phyloP scores from a whole-genome alignment of 2,888 invertebrate genomes.

The Mythimna impura region DNA sequence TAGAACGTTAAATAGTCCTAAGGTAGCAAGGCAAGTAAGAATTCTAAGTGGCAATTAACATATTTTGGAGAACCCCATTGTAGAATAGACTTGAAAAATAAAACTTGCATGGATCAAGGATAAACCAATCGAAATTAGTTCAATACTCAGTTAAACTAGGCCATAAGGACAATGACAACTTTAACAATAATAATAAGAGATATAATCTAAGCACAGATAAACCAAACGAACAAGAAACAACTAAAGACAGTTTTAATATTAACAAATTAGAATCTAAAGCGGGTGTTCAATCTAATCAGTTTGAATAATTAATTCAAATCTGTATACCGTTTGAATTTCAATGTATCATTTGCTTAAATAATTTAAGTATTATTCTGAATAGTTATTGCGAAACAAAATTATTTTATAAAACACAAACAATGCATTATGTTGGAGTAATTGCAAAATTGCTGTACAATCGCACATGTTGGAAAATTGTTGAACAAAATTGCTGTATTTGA shows the following conservation, averaged over 20 bases:
- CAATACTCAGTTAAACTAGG: not conserved
- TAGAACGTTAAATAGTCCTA: no score
- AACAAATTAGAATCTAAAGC: conserved; percentile 55
- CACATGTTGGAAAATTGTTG: conserved; percentile 20
- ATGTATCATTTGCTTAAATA: conserved; percentile 36
- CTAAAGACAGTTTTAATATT: conserved; percentile 36
- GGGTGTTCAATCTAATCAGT: conserved; percentile 41
- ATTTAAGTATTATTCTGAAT: conserved; percentile 20
- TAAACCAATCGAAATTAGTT: conserved; percentile 28
- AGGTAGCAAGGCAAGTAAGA: no score
- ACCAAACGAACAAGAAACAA: conserved; percentile 22
- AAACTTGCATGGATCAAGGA: conserved; percentile 2
- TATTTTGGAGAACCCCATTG: no score
- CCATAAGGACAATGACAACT: conserved; percentile 5
- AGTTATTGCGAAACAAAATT: conserved; percentile 29
- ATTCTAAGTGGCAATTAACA: no score
- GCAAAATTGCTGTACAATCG: conserved; percentile 19
- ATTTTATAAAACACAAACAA: conserved; percentile 27
- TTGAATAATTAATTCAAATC: conserved; percentile 54
- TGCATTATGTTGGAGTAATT: conserved; percentile 24
- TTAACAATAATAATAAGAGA: conserved; percentile 14
- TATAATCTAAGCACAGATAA: conserved; percentile 36
- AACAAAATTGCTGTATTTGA: conserved; percentile 35
- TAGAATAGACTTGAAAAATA: no score
- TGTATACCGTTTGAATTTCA: conserved; percentile 47